Evolutionary conservation across 53 echinoderm and acorn worm species (phyloP), one percentile per base, ranked within the genome.

Genomic region (Paracentrotus lividus): DNA sequence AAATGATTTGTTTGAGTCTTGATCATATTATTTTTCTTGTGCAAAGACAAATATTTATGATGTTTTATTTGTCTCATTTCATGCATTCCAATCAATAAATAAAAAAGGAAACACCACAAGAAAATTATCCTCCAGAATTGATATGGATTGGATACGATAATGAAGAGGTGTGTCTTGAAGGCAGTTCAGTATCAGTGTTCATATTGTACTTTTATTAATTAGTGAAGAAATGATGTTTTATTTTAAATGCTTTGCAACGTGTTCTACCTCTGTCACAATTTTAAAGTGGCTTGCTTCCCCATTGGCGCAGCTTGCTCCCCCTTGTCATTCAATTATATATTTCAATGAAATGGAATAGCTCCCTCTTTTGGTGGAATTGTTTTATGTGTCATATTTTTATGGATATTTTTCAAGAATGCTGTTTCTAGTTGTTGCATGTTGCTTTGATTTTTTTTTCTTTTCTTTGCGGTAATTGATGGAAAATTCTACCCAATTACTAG

Each of bases 91-190:
- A 45, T 81, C 0, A 77, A n/a, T n/a, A n/a, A n/a, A n/a, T n/a
- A 42, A 27, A 61, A 72, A 81, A 81, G 81, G 44, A 81, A 47
- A 0, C 81, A 24, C 33, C 45, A 9, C 10, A 81, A 81, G 81
- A 40, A 45, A 81, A 15, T 47, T 3, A 20, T 47, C 44, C 45
- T 24, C 8, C 81, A n/a, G 44, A 81, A 45, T 81, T 81, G 45
- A 47, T 81, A 81, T 81, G 81, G 81, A 81, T 81, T 81, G 81
- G 81, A 47, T 81, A 81, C 47, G 81, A 72, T 72, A 47, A 81
- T 81, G 47, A 81, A 47, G 81, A 81, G 81, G 81, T 81, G 81
- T 81, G 81, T 45, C 72, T 15, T 72, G 38, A 5, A 72, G 40
- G 5, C 20, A 5, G 40, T 72, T 0, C 16, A 34, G 20, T 13